Evolutionary conservation across 2,113 vertebrate species (phyloP).

Genomic region (Thinocorus orbignyianus): DNA sequence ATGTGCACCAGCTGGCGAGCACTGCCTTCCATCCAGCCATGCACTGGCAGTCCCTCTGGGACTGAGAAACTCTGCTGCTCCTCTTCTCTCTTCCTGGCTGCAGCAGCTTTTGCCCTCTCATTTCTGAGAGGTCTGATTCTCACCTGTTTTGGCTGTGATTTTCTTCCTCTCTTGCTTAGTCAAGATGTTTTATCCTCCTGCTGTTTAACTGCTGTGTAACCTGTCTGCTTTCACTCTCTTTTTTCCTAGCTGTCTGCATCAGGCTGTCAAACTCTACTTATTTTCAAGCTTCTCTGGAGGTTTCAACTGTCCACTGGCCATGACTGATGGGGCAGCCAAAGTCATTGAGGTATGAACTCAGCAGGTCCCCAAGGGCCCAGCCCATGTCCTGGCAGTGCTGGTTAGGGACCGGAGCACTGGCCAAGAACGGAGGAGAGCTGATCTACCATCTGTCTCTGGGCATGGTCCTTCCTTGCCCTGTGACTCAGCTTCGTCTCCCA

Average conservation of each 20-base stretch:
- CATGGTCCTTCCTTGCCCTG: not conserved
- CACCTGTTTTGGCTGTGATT: not conserved
- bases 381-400: not conserved
- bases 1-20: not conserved
- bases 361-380: not conserved
- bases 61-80: not conserved
- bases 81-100: not conserved
- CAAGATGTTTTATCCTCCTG: not conserved
- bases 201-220: not conserved
- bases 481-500: not conserved
- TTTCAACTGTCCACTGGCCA: slow-evolving; percentile 84
- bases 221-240: not conserved
- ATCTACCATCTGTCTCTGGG: not conserved
- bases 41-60: not conserved
- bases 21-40: not conserved
- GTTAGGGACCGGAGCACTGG: not conserved
- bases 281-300: slow-evolving; percentile 79
- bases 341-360: slow-evolving; percentile 81
- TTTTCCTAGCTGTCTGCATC: slow-evolving; percentile 80
- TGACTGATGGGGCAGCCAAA: slow-evolving; percentile 90
- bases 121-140: not conserved
- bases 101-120: not conserved
- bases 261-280: slow-evolving; percentile 86
- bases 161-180: not conserved
- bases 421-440: not conserved